Conservation (phyloP, 2,888 invertebrate genomes). For the Rotaria macrura region DNA sequence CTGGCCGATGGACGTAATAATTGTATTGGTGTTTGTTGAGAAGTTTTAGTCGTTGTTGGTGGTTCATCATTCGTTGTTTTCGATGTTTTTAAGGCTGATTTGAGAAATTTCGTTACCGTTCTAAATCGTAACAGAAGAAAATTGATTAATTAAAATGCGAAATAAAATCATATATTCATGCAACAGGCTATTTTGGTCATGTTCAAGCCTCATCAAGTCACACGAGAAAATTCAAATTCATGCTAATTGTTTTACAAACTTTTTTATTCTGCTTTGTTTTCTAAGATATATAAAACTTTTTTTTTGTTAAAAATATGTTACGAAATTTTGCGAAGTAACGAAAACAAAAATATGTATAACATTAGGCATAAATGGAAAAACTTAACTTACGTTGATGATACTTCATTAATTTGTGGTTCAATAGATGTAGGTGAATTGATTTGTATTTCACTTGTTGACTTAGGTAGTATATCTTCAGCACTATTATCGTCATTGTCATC, state of each 20-base stretch:
- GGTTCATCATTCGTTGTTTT: not conserved
- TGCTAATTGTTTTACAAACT: not conserved
- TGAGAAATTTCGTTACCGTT: not conserved
- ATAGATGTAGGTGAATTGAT: not conserved
- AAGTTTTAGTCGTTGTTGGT: not conserved
- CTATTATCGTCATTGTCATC: not conserved
- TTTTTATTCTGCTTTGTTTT: not conserved
- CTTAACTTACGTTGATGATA: not conserved
- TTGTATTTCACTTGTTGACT: not conserved
- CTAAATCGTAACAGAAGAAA: not conserved
- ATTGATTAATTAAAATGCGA: no score
- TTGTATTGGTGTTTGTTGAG: not conserved
- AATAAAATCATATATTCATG: not conserved
- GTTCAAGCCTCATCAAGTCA: not conserved
- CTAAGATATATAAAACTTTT: not conserved
- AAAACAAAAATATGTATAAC: not conserved
- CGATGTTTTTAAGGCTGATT: not conserved
- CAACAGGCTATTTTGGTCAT: not conserved
- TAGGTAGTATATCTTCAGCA: not conserved
- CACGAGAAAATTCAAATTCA: not conserved
- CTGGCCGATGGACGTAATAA: not conserved
- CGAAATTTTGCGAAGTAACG: not conserved
- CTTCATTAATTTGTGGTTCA: not conserved
- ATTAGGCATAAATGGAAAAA: not conserved
- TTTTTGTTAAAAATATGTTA: no score